phyloP scores from a whole-genome alignment of 2,888 invertebrate genomes.

The Chrysomela aeneicollis region DNA sequence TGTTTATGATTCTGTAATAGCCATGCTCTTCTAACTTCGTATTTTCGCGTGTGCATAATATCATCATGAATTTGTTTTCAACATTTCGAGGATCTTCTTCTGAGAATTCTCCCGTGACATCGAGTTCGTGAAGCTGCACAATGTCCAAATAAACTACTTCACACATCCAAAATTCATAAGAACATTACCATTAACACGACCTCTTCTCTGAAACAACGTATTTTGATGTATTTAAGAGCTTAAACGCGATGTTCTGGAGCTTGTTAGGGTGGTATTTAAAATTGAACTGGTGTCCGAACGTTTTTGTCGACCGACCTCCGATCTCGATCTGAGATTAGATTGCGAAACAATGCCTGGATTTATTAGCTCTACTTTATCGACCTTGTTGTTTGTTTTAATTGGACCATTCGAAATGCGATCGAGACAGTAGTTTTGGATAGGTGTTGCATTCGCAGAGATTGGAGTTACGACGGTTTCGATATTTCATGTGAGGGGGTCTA shows the following conservation, averaged over 20 bases:
- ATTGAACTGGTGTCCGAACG: conserved; percentile 56
- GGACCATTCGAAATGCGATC: conserved; percentile 46
- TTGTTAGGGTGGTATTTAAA: conserved; percentile 58
- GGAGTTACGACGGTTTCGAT: neutral
- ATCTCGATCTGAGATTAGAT: conserved; percentile 61
- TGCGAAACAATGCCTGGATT: conserved; percentile 60
- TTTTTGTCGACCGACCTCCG: conserved; percentile 56
- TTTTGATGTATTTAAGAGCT: conserved; percentile 38
- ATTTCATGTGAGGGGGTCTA: too few relatives aligned
- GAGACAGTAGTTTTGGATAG: conserved; percentile 30
- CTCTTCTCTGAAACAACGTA: conserved; percentile 40
- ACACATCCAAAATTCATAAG: conserved; percentile 43
- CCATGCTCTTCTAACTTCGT: too few relatives aligned
- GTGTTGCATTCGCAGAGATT: neutral
- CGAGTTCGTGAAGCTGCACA: neutral
- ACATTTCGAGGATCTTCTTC: too few relatives aligned
- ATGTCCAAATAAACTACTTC: conserved; percentile 24
- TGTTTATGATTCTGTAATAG: too few relatives aligned
- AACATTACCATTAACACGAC: conserved; percentile 49
- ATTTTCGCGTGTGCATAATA: too few relatives aligned
- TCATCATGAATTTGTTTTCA: too few relatives aligned
- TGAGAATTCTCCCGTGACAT: neutral
- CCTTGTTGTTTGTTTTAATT: conserved; percentile 43
- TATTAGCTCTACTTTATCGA: conserved; percentile 59
- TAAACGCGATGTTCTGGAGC: conserved; percentile 44